Evolutionary conservation across 2,797 vertebrate species (phyloP), one percentile per base, ranked within the genome.

Genomic region (Brachyalestes nurse): DNA sequence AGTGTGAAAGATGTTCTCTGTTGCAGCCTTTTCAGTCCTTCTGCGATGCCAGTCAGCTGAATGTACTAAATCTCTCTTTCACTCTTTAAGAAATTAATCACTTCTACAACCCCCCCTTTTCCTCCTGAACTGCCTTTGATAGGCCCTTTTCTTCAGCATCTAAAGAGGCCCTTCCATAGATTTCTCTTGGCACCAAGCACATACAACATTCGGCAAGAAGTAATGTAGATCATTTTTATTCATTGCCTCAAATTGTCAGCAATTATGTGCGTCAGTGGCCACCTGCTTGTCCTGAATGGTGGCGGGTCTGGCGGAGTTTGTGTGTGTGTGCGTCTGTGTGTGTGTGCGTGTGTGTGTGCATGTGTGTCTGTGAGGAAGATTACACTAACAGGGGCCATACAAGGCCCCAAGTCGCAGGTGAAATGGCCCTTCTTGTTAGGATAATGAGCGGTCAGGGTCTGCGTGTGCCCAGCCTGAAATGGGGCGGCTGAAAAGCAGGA

Each of bases 171-270:
- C 96, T 96, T 97, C 97, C 96, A 98, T 98, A 98, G 97, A 98
- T 97, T 96, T 97, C 96, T 95, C 96, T 98, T 97, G 96, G 96
- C 95, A 96, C 95, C 86, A 85, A 95, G 95, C 96, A 96, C 96
- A 97, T 96, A 95, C 97, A 98, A 99, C 97, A 97, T 99, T 98
- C 99, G 97, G 98, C 97, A 97, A 99, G 97, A 97, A 99, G 97
- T 97, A 98, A 99, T 98, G 97, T 97, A 98, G 97, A 98, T 98
- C 96, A 98, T 99, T 99, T 99, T 99, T 98, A 99, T 99, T 99
- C 97, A 99, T 98, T 98, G 97, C 97, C 97, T 97, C 97, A 99
- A 99, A 99, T 99, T 99, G 98, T 99, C 97, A 95, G 97, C 97
- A 99, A 99, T 99, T 99, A 99, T 97, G 96, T 97, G 96, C 94